Evolutionary conservation across 2,888 invertebrate species (phyloP), one percentile per base, ranked within the genome.

Genomic region (Mesorhabditis spiculigera): DNA sequence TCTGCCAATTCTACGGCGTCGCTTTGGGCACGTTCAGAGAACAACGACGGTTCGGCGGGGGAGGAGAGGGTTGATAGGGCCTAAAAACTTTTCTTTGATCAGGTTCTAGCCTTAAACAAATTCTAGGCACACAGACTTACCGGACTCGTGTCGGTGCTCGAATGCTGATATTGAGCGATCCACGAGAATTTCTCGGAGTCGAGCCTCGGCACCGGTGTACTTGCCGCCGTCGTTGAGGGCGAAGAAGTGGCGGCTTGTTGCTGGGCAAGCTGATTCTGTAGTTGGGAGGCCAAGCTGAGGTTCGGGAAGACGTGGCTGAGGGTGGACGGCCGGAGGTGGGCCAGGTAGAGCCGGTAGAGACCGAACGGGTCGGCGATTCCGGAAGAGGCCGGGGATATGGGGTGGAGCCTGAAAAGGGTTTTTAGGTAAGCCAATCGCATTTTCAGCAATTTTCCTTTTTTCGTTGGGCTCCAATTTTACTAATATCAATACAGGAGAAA

Each of bases 81-180:
- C 58, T 50, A 50, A n/a, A 50, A 50, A 1, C 28, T 28, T 28
- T 3, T 28, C 1, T 28, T 28, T 28, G 28, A 28, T 28, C 28
- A 28, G 28, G 3, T 28, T 28, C 28, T 28, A 28, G 28, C n/a
- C n/a, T n/a, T n/a, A n/a, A n/a, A n/a, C n/a, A n/a, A n/a, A n/a
- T n/a, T n/a, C n/a, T n/a, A n/a, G n/a, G n/a, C n/a, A n/a, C n/a
- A n/a, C n/a, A 6, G 13, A 13, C 50, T 50, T 50, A 50, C 58
- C 58, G 58, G 58, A 3, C 58, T 50, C n/a, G 58, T 13, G n/a
- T 50, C 58, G n/a, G 58, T 50, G 58, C 58, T 50, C 8, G 58
- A 50, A n/a, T 50, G 8, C 58, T 50, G 58, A 50, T 50, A 50
- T 50, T 50, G 58, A n/a, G 58, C 58, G n/a, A 50, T 50, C 58